These are phyloP conservation scores for Oeneis ivallda DNA, from an alignment of 2,888 invertebrate species.

Conservation along the genomic window DNA sequence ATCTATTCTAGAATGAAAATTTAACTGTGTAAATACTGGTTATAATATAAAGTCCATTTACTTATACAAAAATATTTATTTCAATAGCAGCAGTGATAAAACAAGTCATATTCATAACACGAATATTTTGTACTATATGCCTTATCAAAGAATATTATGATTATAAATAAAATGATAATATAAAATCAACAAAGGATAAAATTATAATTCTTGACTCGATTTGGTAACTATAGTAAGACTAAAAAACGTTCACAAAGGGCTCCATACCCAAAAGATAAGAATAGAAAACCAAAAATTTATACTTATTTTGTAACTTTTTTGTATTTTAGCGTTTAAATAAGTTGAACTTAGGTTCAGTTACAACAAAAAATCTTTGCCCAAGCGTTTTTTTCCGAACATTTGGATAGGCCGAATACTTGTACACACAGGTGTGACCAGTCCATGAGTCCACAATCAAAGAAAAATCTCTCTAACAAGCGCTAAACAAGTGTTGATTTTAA, in stretches of 20 bases:
- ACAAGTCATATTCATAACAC: slow-evolving; percentile 18
- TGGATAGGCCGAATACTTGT: too few relatives aligned
- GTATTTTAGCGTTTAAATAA: too few relatives aligned
- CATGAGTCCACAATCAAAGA: too few relatives aligned
- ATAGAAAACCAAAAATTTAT: too few relatives aligned
- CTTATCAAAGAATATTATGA: slow-evolving; percentile 15
- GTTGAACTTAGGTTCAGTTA: too few relatives aligned
- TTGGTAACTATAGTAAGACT: slow-evolving; percentile 53
- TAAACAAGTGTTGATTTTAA: too few relatives aligned
- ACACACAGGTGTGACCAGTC: too few relatives aligned
- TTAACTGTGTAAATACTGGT: too few relatives aligned
- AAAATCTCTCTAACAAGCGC: too few relatives aligned
- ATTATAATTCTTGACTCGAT: slow-evolving; percentile 34
- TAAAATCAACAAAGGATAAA: slow-evolving; percentile 35
- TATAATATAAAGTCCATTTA: slow-evolving; percentile 20
- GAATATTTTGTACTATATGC: slow-evolving; percentile 21
- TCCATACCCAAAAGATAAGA: neutral
- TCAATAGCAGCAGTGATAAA: slow-evolving; percentile 28
- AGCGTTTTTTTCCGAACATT: too few relatives aligned
- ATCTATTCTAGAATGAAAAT: too few relatives aligned
- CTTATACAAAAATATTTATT: slow-evolving; percentile 40
- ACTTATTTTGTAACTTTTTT: too few relatives aligned
- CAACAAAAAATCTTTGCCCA: neutral
- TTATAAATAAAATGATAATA: slow-evolving; percentile 17
- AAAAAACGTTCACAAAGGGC: neutral